A percentile compares a stretch with the other conserved stretches of the same genome.
Evolutionary conservation across 2,113 vertebrate species (phyloP).

Genomic region (Erythrocercus mccallii): DNA sequence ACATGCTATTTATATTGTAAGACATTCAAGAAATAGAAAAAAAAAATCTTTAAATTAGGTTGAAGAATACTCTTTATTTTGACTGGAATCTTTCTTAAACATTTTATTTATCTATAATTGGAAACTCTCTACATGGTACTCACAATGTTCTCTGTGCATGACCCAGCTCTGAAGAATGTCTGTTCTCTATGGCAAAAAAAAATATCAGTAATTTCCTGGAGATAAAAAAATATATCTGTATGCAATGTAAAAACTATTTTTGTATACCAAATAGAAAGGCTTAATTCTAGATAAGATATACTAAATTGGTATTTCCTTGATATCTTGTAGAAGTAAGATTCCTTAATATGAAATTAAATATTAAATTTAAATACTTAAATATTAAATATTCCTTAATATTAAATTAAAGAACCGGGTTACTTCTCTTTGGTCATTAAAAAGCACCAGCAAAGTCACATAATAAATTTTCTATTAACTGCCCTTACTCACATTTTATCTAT

Average conservation of each 20-base stretch:
- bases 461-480: not conserved
- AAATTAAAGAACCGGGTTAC: not conserved
- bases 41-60: not conserved
- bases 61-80: not conserved
- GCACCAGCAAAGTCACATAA: rapidly evolving
- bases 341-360: not conserved
- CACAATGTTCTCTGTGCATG: not conserved
- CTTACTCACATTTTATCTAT: not conserved
- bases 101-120: not conserved
- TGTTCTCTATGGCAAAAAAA: not conserved
- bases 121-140: not conserved
- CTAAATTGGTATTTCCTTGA: not conserved
- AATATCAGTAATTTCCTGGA: not conserved
- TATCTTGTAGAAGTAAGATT: not conserved
- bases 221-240: not conserved
- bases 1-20: not conserved
- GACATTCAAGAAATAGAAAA: not conserved
- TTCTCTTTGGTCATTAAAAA: not conserved
- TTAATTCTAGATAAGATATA: not conserved
- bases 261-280: not conserved
- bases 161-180: not conserved
- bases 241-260: not conserved
- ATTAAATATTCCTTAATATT: not conserved
- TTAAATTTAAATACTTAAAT: no score
- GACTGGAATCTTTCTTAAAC: not conserved